Conservation (phyloP, 1,140 invertebrate species). For the Papilio dardanus region DNA sequence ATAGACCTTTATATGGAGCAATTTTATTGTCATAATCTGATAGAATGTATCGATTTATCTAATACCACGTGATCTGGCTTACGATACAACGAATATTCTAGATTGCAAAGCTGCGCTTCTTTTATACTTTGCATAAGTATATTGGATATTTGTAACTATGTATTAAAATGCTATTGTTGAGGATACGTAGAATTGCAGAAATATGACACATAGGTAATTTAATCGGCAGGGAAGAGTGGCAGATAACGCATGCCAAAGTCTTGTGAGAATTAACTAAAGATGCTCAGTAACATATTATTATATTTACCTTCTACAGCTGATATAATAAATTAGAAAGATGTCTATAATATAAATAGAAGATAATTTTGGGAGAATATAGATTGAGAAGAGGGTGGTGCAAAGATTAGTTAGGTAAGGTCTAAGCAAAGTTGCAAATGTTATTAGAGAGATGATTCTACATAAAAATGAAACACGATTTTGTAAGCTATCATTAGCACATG, state of each 20-base stretch:
- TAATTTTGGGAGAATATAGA: background rate
- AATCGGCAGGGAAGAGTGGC: no score
- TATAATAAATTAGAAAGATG: background rate
- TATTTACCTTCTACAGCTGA: no score
- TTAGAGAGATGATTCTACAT: background rate
- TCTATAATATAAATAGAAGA: background rate
- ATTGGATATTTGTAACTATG: no score
- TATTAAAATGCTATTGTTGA: no score
- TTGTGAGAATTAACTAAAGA: no score
- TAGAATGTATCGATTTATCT: slow-evolving; percentile 8
- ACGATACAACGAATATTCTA: background rate
- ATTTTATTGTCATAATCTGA: slow-evolving; percentile 42
- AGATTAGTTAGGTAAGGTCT: background rate
- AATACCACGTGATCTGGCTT: slow-evolving; percentile 4
- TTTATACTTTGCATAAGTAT: no score
- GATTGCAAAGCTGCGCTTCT: background rate
- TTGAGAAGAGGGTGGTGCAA: background rate
- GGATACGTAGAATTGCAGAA: no score
- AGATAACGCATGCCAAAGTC: no score
- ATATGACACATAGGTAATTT: no score
- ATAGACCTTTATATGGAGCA: slow-evolving; percentile 57
- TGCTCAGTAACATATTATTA: no score
- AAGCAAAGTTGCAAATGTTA: background rate
- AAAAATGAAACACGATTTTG: background rate
- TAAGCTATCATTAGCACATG: slow-evolving; percentile 3